These are phyloP conservation scores for Cercopithecus neglectus DNA, from an alignment of 2,797 vertebrate genomes.

Conservation along the genomic window DNA sequence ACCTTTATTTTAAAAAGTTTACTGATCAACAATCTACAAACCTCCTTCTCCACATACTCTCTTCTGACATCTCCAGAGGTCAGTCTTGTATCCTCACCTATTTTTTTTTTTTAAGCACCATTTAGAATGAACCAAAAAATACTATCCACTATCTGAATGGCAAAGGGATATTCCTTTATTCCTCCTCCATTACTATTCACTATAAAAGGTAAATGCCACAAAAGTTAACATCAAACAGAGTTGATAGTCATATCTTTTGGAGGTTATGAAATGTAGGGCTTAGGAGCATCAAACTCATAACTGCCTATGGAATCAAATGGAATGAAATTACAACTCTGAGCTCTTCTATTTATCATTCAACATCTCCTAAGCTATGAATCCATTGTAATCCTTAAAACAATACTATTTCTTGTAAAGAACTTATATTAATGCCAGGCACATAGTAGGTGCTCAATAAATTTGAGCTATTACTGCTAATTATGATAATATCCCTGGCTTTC, in stretches of 20 bases:
- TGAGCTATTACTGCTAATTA: neutral
- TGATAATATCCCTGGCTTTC: neutral
- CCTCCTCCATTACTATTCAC: neutral
- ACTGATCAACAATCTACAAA: neutral
- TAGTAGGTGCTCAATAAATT: neutral
- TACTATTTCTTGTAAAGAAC: neutral
- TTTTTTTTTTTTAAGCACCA: neutral
- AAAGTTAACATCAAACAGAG: neutral
- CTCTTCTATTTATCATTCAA: neutral
- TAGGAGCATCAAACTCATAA: neutral
- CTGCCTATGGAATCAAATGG: neutral
- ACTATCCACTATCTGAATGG: neutral
- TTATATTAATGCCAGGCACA: neutral
- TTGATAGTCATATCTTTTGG: neutral
- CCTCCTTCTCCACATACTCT: neutral
- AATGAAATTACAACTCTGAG: neutral
- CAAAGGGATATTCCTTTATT: neutral
- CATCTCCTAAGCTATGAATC: neutral
- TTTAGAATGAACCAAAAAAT: neutral
- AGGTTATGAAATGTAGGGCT: neutral
- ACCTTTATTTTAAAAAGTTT: neutral
- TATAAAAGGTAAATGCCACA: neutral
- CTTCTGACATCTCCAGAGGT: neutral
- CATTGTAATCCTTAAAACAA: neutral
- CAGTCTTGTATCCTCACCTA: neutral